Base-by-base conservation (phyloP, 2,797 vertebrate genomes). In the Lophius americanus region DNA sequence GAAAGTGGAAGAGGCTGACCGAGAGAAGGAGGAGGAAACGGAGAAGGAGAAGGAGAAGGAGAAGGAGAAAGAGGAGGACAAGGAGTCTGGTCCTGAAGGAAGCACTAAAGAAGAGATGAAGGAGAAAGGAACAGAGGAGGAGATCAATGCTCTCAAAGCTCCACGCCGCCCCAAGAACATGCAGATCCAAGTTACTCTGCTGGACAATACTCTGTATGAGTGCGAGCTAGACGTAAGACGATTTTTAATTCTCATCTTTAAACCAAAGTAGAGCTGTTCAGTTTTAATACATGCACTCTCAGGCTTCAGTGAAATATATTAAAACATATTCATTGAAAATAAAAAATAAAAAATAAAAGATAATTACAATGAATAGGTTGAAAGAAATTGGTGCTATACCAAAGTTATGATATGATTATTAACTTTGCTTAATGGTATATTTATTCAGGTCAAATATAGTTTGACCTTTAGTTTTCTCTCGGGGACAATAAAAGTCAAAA, bases 141-240 rank as follows among this genome's bases (percentile, higher is more conserved):
- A 96, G 60, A 73, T 76, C 56, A 95, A 95, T 82, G 71, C 86
- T 48, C 92, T 91, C 61, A 96, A 91, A 89, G 85, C 90, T 33
- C 73, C 89, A 47, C 95, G 92, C 37, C 93, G 92, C 73, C 93
- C 95, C 69, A 95, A 91, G 81, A 96, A 91, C 89, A 95, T 99
- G 95, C 93, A 95, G 84, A 96, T 97, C 90, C 96, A 93, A 85
- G 93, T 99, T 2, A 93, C 93, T n/a, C 90, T 98, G 85, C 91
- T 99, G 87, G 98, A 99, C 75, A 95, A 97, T 72, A 89, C 95
- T 51, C 76, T 94, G n/a, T 98, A 92, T 36, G 95, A 98, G 84
- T 98, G 97, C 82, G 88, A 96, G n/a, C 73, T 98, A 81, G 97
- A 99, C 61, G 97, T 99, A 91, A 95, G 95, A 82, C 5, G 35